Evolutionary conservation across 2,888 invertebrate species (phyloP).

Genomic region (Ptilodon capucinus): DNA sequence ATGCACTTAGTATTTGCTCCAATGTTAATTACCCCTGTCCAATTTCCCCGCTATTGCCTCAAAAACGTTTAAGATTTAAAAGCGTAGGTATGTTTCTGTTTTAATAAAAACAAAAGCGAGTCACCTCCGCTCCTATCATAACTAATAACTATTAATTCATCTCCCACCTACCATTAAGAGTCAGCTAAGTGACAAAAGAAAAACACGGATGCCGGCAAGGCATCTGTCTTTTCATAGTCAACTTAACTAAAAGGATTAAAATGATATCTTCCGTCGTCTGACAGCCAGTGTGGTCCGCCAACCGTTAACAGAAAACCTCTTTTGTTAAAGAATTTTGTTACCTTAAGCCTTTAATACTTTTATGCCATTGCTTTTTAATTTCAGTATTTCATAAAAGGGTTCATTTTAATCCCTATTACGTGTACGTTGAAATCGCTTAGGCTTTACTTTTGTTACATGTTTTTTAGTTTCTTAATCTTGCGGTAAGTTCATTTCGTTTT

Average conservation of each 20-base stretch:
- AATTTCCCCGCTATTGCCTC: no score
- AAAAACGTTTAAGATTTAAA: no score
- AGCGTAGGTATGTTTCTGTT: no score
- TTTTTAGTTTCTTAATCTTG: conserved; percentile 54
- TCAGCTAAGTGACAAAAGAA: conserved; percentile 67
- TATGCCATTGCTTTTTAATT: conserved; percentile 80
- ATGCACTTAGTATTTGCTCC: no score
- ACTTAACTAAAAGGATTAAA: conserved; percentile 83
- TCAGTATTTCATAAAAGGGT: conserved; percentile 75
- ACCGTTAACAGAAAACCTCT: conserved; percentile 74
- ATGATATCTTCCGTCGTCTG: conserved; percentile 80
- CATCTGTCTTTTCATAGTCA: conserved; percentile 81
- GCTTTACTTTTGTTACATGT: conserved; percentile 54
- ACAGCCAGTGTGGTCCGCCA: conserved; percentile 77
- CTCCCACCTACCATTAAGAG: conserved; percentile 54
- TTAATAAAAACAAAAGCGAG: no score
- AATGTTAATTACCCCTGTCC: no score
- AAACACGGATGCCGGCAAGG: conserved; percentile 66
- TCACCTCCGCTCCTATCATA: conserved; percentile 27
- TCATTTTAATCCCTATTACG: conserved; percentile 73
- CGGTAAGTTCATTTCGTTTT: conserved; percentile 50
- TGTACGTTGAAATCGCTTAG: conserved; percentile 59
- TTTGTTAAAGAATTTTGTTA: conserved; percentile 76
- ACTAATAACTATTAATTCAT: conserved; percentile 50
- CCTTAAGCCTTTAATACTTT: conserved; percentile 81